These are phyloP conservation scores for Bubo bubo DNA, from an alignment of 2,113 vertebrate genomes.

Conservation along the genomic window DNA sequence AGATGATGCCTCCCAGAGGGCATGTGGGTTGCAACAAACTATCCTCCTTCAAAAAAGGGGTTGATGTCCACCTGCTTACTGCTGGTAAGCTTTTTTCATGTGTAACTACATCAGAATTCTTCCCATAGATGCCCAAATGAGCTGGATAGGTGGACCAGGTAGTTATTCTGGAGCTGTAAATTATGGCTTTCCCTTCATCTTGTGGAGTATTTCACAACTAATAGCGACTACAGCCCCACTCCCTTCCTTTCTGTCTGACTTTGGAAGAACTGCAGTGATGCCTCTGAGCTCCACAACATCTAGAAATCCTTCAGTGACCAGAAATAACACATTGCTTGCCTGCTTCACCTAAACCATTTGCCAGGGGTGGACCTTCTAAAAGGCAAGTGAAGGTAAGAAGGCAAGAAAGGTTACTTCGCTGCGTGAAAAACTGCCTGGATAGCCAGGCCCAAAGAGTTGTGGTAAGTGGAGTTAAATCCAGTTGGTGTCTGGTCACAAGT, in stretches of 20 bases:
- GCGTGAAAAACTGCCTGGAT: neutral
- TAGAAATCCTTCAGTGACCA: neutral
- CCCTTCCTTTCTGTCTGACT: neutral
- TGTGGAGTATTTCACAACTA: neutral
- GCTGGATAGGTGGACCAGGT: neutral
- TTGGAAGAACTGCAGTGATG: neutral
- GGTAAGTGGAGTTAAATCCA: neutral
- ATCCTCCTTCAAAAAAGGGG: neutral
- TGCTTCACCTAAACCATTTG: neutral
- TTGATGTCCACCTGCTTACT: neutral
- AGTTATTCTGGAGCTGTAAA: neutral
- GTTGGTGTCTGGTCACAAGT: fast-evolving
- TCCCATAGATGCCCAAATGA: neutral
- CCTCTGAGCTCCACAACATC: neutral
- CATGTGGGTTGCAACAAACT: neutral
- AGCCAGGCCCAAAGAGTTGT: no score
- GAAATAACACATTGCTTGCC: neutral
- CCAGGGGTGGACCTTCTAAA: neutral
- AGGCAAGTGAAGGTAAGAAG: neutral
- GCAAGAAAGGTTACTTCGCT: neutral
- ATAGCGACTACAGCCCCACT: neutral
- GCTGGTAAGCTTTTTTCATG: neutral
- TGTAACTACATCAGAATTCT: neutral
- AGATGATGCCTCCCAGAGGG: neutral
- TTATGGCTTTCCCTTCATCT: neutral